Base-by-base conservation (phyloP, 2,888 invertebrate species). In the Hydriomena furcata region DNA sequence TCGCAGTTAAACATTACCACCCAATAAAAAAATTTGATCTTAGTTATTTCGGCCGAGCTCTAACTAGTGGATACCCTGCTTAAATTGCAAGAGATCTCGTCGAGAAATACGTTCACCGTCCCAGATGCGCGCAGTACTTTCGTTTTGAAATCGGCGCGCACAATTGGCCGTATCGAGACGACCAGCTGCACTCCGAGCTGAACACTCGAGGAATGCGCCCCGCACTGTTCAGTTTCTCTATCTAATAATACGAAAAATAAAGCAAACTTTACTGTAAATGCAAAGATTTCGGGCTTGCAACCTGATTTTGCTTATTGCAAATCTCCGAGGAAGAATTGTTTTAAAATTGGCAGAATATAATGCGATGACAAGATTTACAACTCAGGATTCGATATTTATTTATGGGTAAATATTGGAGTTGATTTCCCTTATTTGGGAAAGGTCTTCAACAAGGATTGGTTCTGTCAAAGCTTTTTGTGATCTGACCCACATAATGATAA, bases 71-170 rank as follows among this genome's bases (percentile, higher is more conserved):
- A 45, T 27, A 45, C 45, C 8, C 30, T 17, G 41, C 51, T 45
- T 51, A 45, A 84, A 86, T 86, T 82, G 86, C 86, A 87, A 84
- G 84, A 88, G 84, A 86, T 87, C 84, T 79, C 79, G 65, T 61
- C 82, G 82, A 84, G 85, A 84, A 87, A 84, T 87, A 89, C 89
- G 89, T 88, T 90, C 89, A 88, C 88, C 89, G 88, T 84, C 89
- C 89, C 84, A 87, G 87, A 87, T 88, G 89, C 84, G 87, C 84
- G 83, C 81, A 79, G 86, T 86, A 89, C 90, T 90, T 90, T 90
- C 90, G 86, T 89, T 90, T 89, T 87, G 90, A 90, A 89, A 89
- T 89, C 89, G 84, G 82, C 82, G 82, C 85, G 82, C 80, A 88
- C 89, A 88, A 88, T 88, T 87, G 86, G 81, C 87, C 85, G 86